phyloP scores from a whole-genome alignment of 2,113 vertebrate genomes.

The Sturnira hondurensis region DNA sequence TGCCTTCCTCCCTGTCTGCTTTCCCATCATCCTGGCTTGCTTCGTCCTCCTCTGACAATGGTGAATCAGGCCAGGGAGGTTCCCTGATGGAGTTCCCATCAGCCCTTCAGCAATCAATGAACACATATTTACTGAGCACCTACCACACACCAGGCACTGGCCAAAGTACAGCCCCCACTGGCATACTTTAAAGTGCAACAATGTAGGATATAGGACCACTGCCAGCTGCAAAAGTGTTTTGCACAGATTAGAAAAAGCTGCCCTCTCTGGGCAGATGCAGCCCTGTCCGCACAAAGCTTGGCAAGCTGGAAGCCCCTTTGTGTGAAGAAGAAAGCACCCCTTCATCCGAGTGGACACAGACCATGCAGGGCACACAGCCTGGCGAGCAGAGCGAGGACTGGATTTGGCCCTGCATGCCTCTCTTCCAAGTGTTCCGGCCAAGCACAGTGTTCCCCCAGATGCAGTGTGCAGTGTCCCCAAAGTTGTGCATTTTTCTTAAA shows the following conservation, averaged over 20 bases:
- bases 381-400: not conserved
- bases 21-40: constrained; percentile 82
- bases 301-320: not conserved
- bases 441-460: not conserved
- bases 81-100: not conserved
- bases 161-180: not conserved
- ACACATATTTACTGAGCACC: not conserved
- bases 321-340: not conserved
- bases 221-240: not conserved
- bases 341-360: not conserved
- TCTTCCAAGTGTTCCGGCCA: not conserved
- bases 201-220: not conserved
- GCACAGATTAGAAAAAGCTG: not conserved
- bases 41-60: constrained; percentile 80
- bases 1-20: constrained; percentile 79
- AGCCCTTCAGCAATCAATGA: not conserved
- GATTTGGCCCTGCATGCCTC: not conserved
- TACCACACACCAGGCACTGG: not conserved
- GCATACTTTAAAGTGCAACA: not conserved
- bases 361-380: not conserved
- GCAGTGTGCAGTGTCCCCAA: not conserved
- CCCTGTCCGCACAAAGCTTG: not conserved
- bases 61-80: not conserved
- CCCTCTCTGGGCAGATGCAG: not conserved
- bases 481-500: not conserved